Conservation (phyloP, 2,888 invertebrate species). For the Drosophila nr. fundita region DNA sequence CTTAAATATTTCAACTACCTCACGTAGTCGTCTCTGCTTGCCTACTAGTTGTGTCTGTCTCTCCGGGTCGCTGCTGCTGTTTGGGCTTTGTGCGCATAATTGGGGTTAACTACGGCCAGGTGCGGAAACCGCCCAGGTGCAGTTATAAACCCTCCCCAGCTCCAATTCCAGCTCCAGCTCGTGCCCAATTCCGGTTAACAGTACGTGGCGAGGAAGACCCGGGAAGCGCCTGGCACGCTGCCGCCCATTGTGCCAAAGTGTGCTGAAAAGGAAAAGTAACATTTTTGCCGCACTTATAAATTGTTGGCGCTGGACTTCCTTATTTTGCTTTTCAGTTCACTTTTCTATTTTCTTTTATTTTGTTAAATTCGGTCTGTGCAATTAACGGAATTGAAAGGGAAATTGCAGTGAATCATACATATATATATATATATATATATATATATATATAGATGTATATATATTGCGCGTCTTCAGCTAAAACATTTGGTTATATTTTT, state of each 20-base stretch:
- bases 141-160: conserved; percentile 22
- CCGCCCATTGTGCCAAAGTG: conserved; percentile 66
- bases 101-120: conserved; percentile 80
- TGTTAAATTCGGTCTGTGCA: conserved; percentile 37
- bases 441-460: no score
- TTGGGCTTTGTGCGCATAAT: conserved; percentile 70
- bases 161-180: not conserved
- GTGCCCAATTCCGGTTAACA: conserved; percentile 32
- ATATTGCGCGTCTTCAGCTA: conserved; percentile 10
- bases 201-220: conserved; percentile 11
- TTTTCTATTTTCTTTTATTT: conserved; percentile 10
- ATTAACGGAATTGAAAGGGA: conserved; percentile 70
- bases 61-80: conserved; percentile 18
- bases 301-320: conserved; percentile 56
- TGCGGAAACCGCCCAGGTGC: conserved; percentile 43
- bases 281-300: conserved; percentile 70
- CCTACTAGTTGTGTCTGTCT: conserved; percentile 46
- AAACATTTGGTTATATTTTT: conserved; percentile 29
- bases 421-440: not conserved
- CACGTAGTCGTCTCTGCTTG: conserved; percentile 20
- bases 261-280: conserved; percentile 78
- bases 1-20: conserved; percentile 75
- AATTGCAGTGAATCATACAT: conserved; percentile 17
- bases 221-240: conserved; percentile 49
- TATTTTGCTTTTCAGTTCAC: conserved; percentile 20